Evolutionary conservation across 2,888 invertebrate species (phyloP).

Genomic region (Euproctis similis): DNA sequence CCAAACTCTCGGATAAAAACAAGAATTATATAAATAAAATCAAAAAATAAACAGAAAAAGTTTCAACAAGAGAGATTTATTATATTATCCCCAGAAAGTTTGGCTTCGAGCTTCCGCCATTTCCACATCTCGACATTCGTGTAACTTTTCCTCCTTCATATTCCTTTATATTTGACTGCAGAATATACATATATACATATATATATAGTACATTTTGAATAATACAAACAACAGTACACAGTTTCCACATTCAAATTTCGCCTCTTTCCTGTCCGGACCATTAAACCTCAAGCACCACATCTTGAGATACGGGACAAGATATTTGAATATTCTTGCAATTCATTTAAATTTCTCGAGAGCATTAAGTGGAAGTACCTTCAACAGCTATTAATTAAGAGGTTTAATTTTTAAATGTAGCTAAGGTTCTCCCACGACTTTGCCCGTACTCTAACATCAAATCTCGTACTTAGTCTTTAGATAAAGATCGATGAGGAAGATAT

Average conservation of each 20-base stretch:
- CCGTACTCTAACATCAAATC: too few species aligned
- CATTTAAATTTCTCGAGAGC: slow-evolving; percentile 17
- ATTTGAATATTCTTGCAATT: slow-evolving; percentile 22
- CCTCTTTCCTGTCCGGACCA: slow-evolving; percentile 12
- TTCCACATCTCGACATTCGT: slow-evolving; percentile 3
- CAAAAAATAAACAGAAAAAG: slow-evolving; percentile 1
- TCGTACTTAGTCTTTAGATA: too few species aligned
- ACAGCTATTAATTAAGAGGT: slow-evolving; percentile 2
- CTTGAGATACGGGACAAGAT: slow-evolving; percentile 9
- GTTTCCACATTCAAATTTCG: slow-evolving; percentile 1
- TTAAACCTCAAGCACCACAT: slow-evolving; percentile 15
- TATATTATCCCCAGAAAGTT: slow-evolving; percentile 1
- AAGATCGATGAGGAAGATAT: too few species aligned
- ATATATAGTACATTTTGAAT: slow-evolving; percentile 1
- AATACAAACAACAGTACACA: slow-evolving; percentile 4
- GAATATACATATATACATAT: slow-evolving; percentile 5
- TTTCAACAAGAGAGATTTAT: slow-evolving; percentile 1
- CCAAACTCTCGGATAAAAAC: too few species aligned
- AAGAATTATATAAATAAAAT: too few species aligned
- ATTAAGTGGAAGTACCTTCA: slow-evolving; percentile 8
- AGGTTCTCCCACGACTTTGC: too few species aligned
- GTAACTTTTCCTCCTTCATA: slow-evolving; percentile 4
- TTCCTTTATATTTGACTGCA: slow-evolving; percentile 4
- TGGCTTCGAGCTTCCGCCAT: slow-evolving; percentile 4
- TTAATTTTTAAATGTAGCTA: slow-evolving; percentile 9